Evolutionary conservation across 2,113 vertebrate genomes (phyloP).

Genomic region (Eurystomus gularis): DNA sequence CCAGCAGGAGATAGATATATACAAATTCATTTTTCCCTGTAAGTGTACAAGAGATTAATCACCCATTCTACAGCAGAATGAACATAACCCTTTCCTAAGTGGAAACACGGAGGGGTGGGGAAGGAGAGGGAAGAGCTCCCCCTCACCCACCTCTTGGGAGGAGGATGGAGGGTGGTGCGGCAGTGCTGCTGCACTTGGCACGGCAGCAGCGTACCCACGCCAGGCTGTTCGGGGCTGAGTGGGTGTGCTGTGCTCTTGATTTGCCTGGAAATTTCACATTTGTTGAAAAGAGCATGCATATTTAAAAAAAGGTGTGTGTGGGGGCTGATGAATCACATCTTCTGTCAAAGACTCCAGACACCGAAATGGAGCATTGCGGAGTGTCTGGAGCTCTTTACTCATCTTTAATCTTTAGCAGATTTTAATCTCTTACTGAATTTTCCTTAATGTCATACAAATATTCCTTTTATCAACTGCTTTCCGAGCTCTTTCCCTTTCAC

Average conservation of each 20-base stretch:
- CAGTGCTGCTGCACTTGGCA: neutral
- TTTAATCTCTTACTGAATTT: neutral
- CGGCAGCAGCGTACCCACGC: accelerated
- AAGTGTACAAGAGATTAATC: neutral
- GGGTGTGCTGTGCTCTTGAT: neutral
- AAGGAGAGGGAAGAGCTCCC: neutral
- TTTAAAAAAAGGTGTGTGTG: neutral
- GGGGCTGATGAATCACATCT: slow-evolving; percentile 22
- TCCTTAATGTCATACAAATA: neutral
- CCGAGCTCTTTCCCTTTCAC: neutral
- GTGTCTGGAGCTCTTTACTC: slow-evolving; percentile 6
- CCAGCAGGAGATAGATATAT: neutral
- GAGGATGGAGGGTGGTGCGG: accelerated
- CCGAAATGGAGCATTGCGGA: neutral
- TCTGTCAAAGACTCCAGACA: slow-evolving; percentile 31
- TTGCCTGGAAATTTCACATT: slow-evolving; percentile 8
- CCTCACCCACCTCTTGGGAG: neutral
- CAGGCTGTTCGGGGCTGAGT: neutral
- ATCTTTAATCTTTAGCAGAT: neutral
- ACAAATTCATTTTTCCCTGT: neutral
- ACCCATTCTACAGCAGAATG: neutral
- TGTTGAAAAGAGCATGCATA: slow-evolving; percentile 1
- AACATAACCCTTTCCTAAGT: neutral
- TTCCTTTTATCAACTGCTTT: neutral
- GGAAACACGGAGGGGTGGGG: neutral